Percentiles rank a stretch among this genome's conserved stretches.
Conservation (phyloP, 1,140 invertebrate genomes). For the Yoshiicerus persimilis region DNA sequence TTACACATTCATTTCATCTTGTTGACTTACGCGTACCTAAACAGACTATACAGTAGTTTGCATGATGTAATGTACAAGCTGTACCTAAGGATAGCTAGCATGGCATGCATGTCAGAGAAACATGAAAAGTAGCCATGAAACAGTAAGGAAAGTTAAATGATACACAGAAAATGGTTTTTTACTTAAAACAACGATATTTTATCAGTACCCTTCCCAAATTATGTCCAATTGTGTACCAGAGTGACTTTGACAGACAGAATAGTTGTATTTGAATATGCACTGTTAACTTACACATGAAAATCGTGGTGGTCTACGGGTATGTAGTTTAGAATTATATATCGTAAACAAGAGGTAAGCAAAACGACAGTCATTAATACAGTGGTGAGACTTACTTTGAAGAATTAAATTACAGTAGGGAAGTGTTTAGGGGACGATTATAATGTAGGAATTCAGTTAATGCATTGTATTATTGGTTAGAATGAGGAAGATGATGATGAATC, state of each 20-base stretch:
- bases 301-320: neutral
- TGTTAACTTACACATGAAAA: neutral
- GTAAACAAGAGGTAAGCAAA: neutral
- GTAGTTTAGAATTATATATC: neutral
- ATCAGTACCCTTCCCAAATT: neutral
- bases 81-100: neutral
- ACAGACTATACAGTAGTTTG: neutral
- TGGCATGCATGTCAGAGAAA: neutral
- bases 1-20: neutral
- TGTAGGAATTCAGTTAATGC: neutral
- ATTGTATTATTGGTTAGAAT: neutral
- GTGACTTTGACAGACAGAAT: neutral
- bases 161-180: neutral
- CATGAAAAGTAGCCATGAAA: neutral
- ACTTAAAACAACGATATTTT: neutral
- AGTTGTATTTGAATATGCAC: neutral
- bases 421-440: neutral
- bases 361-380: neutral
- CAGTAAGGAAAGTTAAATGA: neutral
- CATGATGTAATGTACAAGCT: neutral
- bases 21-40: neutral
- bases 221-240: neutral
- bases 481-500: neutral
- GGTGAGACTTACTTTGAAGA: too few relatives aligned
- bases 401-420: neutral